Evolutionary conservation across 2,113 vertebrate species (phyloP), one percentile per base, ranked within the genome.

Genomic region (Ceyx cyanopectus): DNA sequence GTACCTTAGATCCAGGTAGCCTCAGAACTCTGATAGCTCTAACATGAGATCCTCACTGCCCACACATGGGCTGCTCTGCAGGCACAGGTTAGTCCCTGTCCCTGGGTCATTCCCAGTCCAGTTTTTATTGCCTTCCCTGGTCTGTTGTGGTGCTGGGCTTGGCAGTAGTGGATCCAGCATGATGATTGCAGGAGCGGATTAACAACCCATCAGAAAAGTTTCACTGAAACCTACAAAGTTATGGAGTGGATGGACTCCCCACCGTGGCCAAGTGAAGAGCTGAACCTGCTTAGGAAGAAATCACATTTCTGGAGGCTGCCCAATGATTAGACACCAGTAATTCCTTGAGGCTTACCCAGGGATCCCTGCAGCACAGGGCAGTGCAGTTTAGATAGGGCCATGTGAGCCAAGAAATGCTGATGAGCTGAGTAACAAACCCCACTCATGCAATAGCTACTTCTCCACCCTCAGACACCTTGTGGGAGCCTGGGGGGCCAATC

Each of bases 251-350:
- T 50, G 46, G 43, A 46, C 19, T 14, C 5, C 14, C 14, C 61
- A 67, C 37, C 19, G 34, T 14, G 7, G 17, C 7, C 43, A 54
- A 34, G 13, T 4, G 41, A 81, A 65, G 34, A 85, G 11, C 20
- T 69, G 72, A 73, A 65, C 23, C 16, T 77, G 26, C 51, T 66
- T 73, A 54, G 50, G 68, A 53, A 88, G 63, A 43, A 83, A 34
- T 40, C 54, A 22, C 7, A 0, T 34, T 24, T 34, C 3, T 0
- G 20, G 45, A 73, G n/a, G 56, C 34, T 68, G 62, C 12, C 43
- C 14, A 57, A 58, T 53, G 14, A 26, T 30, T 12, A 16, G 12
- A 34, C 6, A 50, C 17, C 24, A 54, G 32, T n/a, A 41, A 56
- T 24, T 54, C 29, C 56, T 77, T 43, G 54, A 45, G 60, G 19